Evolutionary conservation across 2,113 vertebrate species (phyloP), one percentile per base, ranked within the genome.

Genomic region (Eulacestoma nigropectus): DNA sequence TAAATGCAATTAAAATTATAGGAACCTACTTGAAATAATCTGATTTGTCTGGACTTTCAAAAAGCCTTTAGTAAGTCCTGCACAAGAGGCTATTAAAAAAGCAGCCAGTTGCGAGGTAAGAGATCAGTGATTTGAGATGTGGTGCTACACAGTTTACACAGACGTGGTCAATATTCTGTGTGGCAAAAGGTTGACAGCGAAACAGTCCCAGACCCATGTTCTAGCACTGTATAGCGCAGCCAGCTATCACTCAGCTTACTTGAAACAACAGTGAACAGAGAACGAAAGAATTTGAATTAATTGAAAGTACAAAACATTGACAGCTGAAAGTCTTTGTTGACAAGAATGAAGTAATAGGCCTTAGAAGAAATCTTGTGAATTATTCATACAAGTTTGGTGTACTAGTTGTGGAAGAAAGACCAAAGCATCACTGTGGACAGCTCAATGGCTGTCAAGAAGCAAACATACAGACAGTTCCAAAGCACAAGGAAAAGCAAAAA

Each of bases 1-100:
- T 88, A 95, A 92, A 89, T 75, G 44, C 56, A 94, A 85, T 95
- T 96, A 95, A 96, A 94, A 91, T 92, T 64, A 84, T 26, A 86
- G 70, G 67, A 95, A 77, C 42, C 21, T 64, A 49, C n/a, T 11
- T 55, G 33, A 42, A 88, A 60, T 68, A 87, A 79, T 62, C 42
- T 62, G 3, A 56, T 91, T 84, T 74, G 52, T 55, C n/a, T 39
- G 42, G 22, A 73, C 50, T 70, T 95, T 59, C 25, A 63, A 82
- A 85, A 93, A 84, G 16, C 32, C 29, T 84, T 18, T 62, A 78
- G 30, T 25, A 82, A 85, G 57, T 57, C 70, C 46, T 2, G 4
- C 52, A 60, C 27, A 64, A 91, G 57, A 89, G 20, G 13, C 78
- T 77, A 13, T 76, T 65, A 42, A 74, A 72, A 94, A 92, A 55